phyloP scores from a whole-genome alignment of 2,888 invertebrate species.

The Trachelus iudaicus region DNA sequence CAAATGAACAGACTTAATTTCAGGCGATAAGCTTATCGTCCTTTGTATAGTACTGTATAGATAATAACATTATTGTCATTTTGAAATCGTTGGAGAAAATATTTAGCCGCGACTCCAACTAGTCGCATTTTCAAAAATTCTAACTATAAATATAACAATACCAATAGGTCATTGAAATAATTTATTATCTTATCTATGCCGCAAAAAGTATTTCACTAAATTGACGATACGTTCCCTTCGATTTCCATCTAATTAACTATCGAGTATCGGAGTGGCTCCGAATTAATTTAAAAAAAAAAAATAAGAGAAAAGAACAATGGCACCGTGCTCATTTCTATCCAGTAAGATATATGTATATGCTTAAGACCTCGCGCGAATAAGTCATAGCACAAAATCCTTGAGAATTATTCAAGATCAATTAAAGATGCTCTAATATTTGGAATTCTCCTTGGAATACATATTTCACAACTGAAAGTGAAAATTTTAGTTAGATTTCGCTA shows the following conservation, averaged over 20 bases:
- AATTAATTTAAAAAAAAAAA: not conserved
- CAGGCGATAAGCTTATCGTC: no score
- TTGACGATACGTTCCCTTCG: not conserved
- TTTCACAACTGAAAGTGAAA: not conserved
- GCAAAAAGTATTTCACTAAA: not conserved
- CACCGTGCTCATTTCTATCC: not conserved
- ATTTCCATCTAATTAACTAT: no score
- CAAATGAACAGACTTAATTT: no score
- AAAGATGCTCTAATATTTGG: not conserved
- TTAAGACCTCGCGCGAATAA: not conserved
- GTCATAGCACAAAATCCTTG: not conserved
- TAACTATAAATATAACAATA: not conserved
- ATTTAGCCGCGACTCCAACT: not conserved
- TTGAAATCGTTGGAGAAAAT: not conserved
- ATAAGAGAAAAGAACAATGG: not conserved
- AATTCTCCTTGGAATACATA: not conserved
- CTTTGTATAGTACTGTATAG: not conserved
- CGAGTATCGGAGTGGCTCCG: no score
- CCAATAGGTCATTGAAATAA: not conserved
- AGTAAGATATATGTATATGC: not conserved
- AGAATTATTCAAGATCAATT: not conserved
- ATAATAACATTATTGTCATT: not conserved
- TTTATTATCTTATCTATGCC: not conserved
- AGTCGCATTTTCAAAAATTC: not conserved
- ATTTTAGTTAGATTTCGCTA: not conserved